These are phyloP conservation scores for Vulpes lagopus DNA, from an alignment of 2,113 vertebrate genomes.

Conservation along the genomic window DNA sequence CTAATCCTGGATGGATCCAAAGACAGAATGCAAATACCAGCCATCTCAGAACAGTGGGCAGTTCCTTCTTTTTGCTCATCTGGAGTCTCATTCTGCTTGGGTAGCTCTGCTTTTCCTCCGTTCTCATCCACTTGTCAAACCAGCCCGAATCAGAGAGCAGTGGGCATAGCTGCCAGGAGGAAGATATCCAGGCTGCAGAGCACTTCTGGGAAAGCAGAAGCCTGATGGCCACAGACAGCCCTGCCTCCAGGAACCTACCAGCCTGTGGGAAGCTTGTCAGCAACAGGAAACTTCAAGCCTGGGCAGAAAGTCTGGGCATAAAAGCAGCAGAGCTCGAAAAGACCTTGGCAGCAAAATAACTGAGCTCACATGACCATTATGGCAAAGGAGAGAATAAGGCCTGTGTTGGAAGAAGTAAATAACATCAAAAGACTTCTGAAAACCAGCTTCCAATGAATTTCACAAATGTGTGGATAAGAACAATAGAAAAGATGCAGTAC, in stretches of 20 bases:
- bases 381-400: slow-evolving; percentile 2
- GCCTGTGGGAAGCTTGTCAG: background rate
- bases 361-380: background rate
- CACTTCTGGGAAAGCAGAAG: too few relatives aligned
- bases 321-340: background rate
- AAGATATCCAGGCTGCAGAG: background rate
- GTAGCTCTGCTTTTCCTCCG: background rate
- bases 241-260: background rate
- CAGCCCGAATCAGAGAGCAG: background rate
- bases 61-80: background rate
- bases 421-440: background rate
- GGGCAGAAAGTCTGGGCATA: background rate
- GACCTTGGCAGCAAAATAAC: background rate
- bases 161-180: background rate
- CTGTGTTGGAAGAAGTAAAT: background rate
- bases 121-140: background rate
- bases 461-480: background rate
- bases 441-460: background rate
- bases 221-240: too few relatives aligned
- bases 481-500: background rate
- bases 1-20: background rate
- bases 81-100: background rate
- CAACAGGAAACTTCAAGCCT: background rate
- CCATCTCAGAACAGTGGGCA: background rate
- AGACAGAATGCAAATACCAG: background rate